These are phyloP conservation scores for Andinoacara biseriatus DNA, from an alignment of 2,113 vertebrate species.

Conservation along the genomic window DNA sequence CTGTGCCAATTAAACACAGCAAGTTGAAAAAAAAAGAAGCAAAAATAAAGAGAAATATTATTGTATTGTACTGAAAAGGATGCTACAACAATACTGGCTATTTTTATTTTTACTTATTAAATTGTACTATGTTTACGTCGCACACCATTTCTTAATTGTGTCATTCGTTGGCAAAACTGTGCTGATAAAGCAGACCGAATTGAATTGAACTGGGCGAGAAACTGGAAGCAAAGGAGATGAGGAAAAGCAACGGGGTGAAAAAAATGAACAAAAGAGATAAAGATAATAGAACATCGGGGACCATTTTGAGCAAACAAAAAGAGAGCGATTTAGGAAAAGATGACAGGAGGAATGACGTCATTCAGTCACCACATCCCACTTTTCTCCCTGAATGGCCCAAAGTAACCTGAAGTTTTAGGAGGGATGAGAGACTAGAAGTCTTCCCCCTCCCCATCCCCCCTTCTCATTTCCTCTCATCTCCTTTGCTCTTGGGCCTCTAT, in stretches of 20 bases:
- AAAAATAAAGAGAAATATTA: neutral
- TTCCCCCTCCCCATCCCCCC: constrained; percentile 10
- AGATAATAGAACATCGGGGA: neutral
- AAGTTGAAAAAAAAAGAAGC: neutral
- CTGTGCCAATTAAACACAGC: no score
- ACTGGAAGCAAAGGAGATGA: neutral
- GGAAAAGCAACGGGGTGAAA: neutral
- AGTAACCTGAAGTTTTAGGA: constrained; percentile 1
- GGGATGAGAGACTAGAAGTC: constrained; percentile 7
- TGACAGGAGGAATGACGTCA: constrained; percentile 12
- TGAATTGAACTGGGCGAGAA: neutral
- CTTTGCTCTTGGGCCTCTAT: constrained; percentile 51
- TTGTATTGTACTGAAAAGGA: neutral
- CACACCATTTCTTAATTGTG: neutral
- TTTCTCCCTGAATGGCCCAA: constrained; percentile 26
- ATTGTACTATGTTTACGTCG: neutral
- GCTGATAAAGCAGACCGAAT: neutral
- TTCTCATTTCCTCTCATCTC: constrained; percentile 49
- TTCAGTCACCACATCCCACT: constrained; percentile 3
- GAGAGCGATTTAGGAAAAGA: neutral
- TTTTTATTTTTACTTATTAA: neutral
- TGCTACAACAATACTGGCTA: no score
- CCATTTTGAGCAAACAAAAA: neutral
- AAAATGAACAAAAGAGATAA: neutral
- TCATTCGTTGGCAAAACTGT: neutral